Base-by-base conservation (phyloP, 1,140 invertebrate species). In the Tyrophagus putrescentiae region DNA sequence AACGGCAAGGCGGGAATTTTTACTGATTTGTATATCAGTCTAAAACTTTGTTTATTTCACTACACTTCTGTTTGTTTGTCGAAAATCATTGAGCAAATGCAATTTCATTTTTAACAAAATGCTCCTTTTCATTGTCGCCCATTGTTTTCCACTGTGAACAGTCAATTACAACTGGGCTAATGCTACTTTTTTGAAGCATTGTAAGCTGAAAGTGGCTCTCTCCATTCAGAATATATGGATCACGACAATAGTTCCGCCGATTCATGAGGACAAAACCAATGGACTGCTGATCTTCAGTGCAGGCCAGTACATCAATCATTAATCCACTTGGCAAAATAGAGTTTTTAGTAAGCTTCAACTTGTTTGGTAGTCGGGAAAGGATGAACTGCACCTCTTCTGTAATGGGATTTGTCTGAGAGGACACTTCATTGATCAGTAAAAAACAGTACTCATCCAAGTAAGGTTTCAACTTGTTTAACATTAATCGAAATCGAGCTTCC, bases 31-130 rank as follows among this genome's bases (percentile, higher is more conserved):
- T n/a, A n/a, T n/a, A n/a, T n/a, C n/a, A n/a, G n/a, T n/a, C n/a
- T n/a, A n/a, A n/a, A n/a, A n/a, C n/a, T n/a, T n/a, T n/a, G n/a
- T n/a, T n/a, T n/a, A n/a, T n/a, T n/a, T n/a, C n/a, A n/a, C n/a
- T n/a, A n/a, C n/a, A n/a, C n/a, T n/a, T n/a, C n/a, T n/a, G n/a
- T n/a, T n/a, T n/a, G n/a, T n/a, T 39, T 39, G 36, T 21, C 13
- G 21, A 13, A 39, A 39, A 13, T 39, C 21, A 21, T 13, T 39
- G 36, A 39, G 13, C 36, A 39, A 39, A 21, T 39, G 32, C 13
- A 3, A 54, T 54, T 54, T 54, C 31, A 11, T 54, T 54, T 54
- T 32, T 31, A 4, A 54, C 11, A 54, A 54, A 54, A 27, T 21
- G 25, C 21, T 54, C 52, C 1, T 27, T 36, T 54, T 54, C 52